Base-by-base conservation (phyloP, 2,113 vertebrate species). In the Rhadina sibilatrix region DNA sequence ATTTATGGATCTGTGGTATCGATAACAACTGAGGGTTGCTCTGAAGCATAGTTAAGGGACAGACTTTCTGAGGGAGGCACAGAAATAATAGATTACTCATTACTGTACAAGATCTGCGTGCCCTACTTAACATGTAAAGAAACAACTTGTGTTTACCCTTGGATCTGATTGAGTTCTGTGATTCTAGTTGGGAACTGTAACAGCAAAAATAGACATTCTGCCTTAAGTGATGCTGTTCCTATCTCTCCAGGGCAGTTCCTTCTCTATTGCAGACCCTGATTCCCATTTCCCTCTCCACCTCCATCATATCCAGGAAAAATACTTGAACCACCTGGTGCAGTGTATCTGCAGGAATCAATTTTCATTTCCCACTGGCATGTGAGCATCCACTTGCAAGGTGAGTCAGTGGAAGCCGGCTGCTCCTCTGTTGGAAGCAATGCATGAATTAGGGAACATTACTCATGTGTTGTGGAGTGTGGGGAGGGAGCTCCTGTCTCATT, bases 341-440 rank as follows among this genome's bases (percentile, higher is more conserved):
- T 15, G 2, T 91, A 87, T 90, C 93, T 76, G 82, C 53, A 91
- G 75, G 74, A 91, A 94, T 94, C 75, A 81, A 49, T 96, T 93
- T 94, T 89, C 50, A 78, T 93, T 96, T 91, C 85, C 82, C 12
- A 5, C n/a, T 0, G 2, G 65, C 66, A 82, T 2, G 0, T 72
- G 65, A 96, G 70, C 74, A 63, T 75, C 61, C 35, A 2, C 52
- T 64, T 4, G 5, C 82, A 76, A 90, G 87, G 82, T 87, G 90
- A 91, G 81, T 87, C 78, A 75, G 66, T 63, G 68, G 77, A 87
- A 87, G 50, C 75, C 0, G 12, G 11, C 74, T 72, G 85, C 70
- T 90, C 13, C 49, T 82, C 78, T 57, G 33, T 44, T 88, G 66
- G 42, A 94, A 69, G 78, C 40, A 37, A 53, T 14, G 15, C 31